Conservation (phyloP, 2,888 invertebrate species). For the Homarus gammarus region DNA sequence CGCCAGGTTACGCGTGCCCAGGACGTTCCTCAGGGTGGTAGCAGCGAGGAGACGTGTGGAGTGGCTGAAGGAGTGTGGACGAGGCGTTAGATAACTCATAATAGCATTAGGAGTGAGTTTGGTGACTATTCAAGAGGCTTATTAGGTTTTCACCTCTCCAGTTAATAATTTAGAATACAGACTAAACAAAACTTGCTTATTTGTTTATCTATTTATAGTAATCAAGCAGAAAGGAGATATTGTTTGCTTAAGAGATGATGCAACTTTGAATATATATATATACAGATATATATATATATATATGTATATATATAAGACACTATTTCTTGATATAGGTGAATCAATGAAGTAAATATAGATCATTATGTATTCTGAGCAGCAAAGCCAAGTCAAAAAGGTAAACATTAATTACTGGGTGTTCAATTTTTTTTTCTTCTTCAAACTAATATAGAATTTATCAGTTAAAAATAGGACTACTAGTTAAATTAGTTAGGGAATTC, state of each 20-base stretch:
- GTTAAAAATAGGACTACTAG: too few relatives aligned
- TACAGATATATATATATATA: too few relatives aligned
- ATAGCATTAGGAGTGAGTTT: too few relatives aligned
- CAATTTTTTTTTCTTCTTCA: too few relatives aligned
- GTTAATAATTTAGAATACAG: not conserved
- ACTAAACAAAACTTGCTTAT: too few relatives aligned
- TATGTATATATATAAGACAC: not conserved
- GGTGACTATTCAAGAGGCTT: not conserved
- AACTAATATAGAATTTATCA: too few relatives aligned
- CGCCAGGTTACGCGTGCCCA: slow-evolving; percentile 94
- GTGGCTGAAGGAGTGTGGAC: slow-evolving; percentile 80
- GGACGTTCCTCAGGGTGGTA: slow-evolving; percentile 91
- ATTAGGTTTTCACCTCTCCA: not conserved
- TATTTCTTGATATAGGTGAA: slow-evolving; percentile 11
- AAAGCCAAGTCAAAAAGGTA: slow-evolving; percentile 10
- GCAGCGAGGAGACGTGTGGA: slow-evolving; percentile 90
- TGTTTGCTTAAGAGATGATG: not conserved
- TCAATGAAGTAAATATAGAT: slow-evolving; percentile 18
- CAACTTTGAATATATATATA: too few relatives aligned
- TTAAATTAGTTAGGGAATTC: not conserved
- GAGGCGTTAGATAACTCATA: not conserved
- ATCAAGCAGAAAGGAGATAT: not conserved
- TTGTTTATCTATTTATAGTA: not conserved
- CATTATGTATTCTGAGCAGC: slow-evolving; percentile 4
- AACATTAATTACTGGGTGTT: too few relatives aligned